A percentile compares a stretch with the other conserved stretches of the same genome.
Evolutionary conservation across 2,888 invertebrate species (phyloP).

Genomic region (Eupithecia subumbrata): DNA sequence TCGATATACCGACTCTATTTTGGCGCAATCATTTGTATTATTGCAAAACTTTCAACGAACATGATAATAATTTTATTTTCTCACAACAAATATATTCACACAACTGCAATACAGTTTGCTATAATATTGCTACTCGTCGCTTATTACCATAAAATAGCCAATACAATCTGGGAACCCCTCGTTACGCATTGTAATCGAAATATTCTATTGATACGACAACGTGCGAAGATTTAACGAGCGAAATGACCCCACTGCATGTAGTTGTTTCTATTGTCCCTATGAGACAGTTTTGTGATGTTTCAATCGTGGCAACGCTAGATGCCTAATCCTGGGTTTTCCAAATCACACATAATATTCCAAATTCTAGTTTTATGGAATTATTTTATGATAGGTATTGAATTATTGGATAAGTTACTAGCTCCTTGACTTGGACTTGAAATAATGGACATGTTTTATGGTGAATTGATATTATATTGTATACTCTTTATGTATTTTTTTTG

Average conservation of each 20-base stretch:
- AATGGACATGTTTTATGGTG: too few relatives aligned
- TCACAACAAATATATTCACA: neutral
- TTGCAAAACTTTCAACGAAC: neutral
- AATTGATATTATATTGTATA: too few relatives aligned
- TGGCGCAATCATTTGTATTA: neutral
- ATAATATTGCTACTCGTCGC: conserved; percentile 3
- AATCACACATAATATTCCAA: too few relatives aligned
- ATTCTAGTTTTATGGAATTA: too few relatives aligned
- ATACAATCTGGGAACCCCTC: conserved; percentile 17
- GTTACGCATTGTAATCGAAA: conserved; percentile 23
- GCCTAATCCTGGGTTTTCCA: too few relatives aligned
- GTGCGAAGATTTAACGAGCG: conserved; percentile 46
- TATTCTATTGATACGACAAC: conserved; percentile 12
- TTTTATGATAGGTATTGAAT: too few relatives aligned
- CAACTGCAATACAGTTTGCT: neutral
- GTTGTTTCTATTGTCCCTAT: neutral
- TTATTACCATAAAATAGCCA: conserved; percentile 22
- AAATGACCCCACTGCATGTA: conserved; percentile 38
- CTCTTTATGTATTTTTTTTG: too few relatives aligned
- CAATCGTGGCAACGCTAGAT: too few relatives aligned
- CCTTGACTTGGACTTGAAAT: too few relatives aligned
- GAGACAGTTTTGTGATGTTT: neutral
- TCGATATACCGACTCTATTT: too few relatives aligned
- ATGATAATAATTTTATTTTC: conserved; percentile 1
- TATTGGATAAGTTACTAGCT: too few relatives aligned